These are phyloP conservation scores for Grammomys surdaster DNA, from an alignment of 2,113 vertebrate genomes.

Conservation along the genomic window DNA sequence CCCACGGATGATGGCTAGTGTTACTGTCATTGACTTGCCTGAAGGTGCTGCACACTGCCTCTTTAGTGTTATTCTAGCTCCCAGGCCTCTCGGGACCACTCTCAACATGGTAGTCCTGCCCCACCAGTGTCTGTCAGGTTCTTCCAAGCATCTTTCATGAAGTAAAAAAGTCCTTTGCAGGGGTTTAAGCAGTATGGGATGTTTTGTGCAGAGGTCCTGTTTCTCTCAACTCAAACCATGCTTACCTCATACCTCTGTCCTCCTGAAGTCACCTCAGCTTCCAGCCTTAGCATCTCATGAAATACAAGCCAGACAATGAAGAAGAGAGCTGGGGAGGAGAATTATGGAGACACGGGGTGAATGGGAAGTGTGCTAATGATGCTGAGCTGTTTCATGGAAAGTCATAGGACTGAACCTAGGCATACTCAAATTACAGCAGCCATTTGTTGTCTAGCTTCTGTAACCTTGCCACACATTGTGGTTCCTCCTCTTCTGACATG, in stretches of 20 bases:
- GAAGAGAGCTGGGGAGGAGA: not conserved
- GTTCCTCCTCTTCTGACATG: slow-evolving; percentile 5
- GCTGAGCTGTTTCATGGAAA: not conserved
- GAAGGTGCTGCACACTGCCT: not conserved
- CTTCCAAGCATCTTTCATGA: not conserved
- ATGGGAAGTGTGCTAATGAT: not conserved
- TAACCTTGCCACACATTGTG: not conserved
- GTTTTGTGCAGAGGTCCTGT: not conserved
- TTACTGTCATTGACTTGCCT: not conserved
- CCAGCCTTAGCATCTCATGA: not conserved
- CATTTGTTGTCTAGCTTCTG: not conserved
- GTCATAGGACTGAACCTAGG: not conserved
- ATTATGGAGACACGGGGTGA: not conserved
- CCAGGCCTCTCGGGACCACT: not conserved
- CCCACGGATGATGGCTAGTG: too few relatives aligned
- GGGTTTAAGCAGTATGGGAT: not conserved
- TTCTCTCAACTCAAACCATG: not conserved
- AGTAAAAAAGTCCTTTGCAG: not conserved
- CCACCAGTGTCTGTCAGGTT: not conserved
- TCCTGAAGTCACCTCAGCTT: not conserved
- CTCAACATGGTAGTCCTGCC: not conserved
- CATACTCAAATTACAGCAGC: not conserved
- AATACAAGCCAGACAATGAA: not conserved
- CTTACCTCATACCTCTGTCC: not conserved
- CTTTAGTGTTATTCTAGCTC: not conserved